Evolutionary conservation across 1,140 invertebrate genomes (phyloP), one percentile per base, ranked within the genome.

Genomic region (Battus philenor): DNA sequence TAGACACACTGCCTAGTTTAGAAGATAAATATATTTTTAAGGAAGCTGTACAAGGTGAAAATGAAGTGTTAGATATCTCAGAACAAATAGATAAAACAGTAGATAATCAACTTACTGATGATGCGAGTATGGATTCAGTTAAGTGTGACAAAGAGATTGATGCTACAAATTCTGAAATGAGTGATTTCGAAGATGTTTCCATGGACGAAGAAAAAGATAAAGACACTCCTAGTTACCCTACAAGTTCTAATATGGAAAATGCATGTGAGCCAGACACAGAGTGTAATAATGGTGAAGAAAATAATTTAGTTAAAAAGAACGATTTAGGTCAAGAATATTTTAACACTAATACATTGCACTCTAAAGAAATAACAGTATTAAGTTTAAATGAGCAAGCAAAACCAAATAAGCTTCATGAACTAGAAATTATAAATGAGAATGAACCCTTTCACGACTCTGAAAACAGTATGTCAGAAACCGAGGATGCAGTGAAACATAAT

Each of bases 21-120:
- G 22, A 1, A 24, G n/a, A 24, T 24, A n/a, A 24, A 24, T 7
- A 24, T 24, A 24, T n/a, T 24, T n/a, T 7, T 7, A n/a, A 24
- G 5, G 22, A 5, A 7, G 2, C n/a, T 7, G 22, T 24, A 7
- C n/a, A 1, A 24, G 22, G 5, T 24, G 22, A 24, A 24, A n/a
- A n/a, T 22, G 44, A 36, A 8, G n/a, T n/a, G n/a, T 29, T 26
- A 18, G 33, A 38, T n/a, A 8, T n/a, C n/a, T n/a, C n/a, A n/a
- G n/a, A n/a, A n/a, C n/a, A 13, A 9, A 13, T 24, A 16, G n/a
- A 32, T 13, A 10, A 8, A 12, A 7, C 7, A 24, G 34, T n/a
- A 8, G n/a, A 29, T 29, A 3, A 9, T 8, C 6, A 29, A 29
- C 8, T 29, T 29, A 29, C 26, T n/a, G 10, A 29, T 9, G n/a